A percentile compares a stretch with the other conserved stretches of the same genome.
Conservation (phyloP, 2,797 vertebrate genomes). For the Cygnus olor region DNA sequence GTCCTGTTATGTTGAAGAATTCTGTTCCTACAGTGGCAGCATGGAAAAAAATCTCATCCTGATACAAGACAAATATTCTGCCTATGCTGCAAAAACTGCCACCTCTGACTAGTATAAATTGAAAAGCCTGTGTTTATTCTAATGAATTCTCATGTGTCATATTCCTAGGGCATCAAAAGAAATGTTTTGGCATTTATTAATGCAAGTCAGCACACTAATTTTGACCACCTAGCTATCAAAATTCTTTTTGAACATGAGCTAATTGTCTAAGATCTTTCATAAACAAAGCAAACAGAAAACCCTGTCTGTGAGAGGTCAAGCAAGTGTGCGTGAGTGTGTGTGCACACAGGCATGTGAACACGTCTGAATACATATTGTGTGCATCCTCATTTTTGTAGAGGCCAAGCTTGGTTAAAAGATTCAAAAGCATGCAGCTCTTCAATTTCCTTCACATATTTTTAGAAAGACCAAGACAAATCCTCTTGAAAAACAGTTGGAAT, state of each 20-base stretch:
- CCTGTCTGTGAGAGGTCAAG: background rate
- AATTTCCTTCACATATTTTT: background rate
- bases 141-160: background rate
- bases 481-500: background rate
- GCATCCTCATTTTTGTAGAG: background rate
- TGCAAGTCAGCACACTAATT: background rate
- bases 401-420: background rate
- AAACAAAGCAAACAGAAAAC: background rate
- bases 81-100: background rate
- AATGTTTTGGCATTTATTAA: background rate
- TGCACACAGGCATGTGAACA: background rate
- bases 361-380: background rate
- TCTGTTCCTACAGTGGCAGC: background rate
- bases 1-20: background rate
- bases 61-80: background rate
- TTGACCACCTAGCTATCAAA: background rate
- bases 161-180: background rate
- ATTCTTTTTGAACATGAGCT: slow-evolving; percentile 9
- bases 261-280: background rate
- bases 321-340: background rate
- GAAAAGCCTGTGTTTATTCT: background rate
- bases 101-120: slow-evolving; percentile 7
- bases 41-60: background rate
- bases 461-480: background rate
- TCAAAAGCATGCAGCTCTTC: background rate